A percentile compares a stretch with the other conserved stretches of the same genome.
Evolutionary conservation across 2,113 vertebrate species (phyloP).

Genomic region (Spizaetus ornatus): DNA sequence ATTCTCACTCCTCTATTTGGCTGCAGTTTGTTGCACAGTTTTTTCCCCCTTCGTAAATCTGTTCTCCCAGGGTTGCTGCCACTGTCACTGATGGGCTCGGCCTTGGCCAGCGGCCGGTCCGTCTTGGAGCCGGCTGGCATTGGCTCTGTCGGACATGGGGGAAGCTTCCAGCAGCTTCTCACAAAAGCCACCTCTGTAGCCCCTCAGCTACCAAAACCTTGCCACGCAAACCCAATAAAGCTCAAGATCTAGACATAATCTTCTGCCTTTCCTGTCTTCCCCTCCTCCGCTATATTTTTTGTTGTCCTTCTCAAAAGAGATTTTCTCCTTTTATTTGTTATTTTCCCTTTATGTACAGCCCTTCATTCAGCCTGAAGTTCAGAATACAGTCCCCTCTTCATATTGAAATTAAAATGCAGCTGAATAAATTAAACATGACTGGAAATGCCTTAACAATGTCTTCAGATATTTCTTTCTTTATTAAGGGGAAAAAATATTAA

Average conservation of each 20-base stretch:
- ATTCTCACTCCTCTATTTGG: no score
- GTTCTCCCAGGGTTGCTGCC: no score
- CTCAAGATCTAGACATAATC: neutral
- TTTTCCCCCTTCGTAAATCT: no score
- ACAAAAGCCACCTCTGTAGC: no score
- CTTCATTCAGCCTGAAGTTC: constrained; percentile 43
- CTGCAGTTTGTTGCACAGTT: no score
- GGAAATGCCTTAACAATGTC: constrained; percentile 3
- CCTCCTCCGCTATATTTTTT: neutral
- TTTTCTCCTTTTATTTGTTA: constrained; percentile 31
- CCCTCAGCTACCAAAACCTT: no score
- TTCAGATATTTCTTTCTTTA: neutral
- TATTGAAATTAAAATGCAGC: constrained; percentile 53
- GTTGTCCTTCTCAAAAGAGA: neutral
- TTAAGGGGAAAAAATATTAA: constrained; percentile 26
- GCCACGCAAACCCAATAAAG: neutral
- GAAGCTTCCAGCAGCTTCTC: no score
- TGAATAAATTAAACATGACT: constrained; percentile 37
- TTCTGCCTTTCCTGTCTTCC: neutral
- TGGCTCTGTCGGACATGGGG: no score
- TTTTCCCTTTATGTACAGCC: neutral
- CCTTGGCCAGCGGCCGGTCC: no score
- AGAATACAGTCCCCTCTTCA: neutral
- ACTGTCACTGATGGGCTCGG: no score
- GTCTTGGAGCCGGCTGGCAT: no score